A percentile compares a stretch with the other conserved stretches of the same genome.
Evolutionary conservation across 1,140 invertebrate genomes (phyloP).

Genomic region (Colletes latitarsis): DNA sequence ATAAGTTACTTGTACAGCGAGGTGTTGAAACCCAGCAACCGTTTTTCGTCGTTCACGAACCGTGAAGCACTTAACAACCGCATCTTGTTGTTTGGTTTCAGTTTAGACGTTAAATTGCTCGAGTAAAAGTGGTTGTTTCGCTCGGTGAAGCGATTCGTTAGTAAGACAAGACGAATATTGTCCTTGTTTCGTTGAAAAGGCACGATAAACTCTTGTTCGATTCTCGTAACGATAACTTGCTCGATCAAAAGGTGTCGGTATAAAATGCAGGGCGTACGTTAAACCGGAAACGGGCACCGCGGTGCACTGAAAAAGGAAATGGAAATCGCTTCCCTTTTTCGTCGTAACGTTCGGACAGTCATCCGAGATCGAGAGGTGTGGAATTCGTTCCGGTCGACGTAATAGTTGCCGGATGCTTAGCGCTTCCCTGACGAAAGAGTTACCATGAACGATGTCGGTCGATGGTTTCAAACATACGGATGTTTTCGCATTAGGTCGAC

Average conservation of each 20-base stretch:
- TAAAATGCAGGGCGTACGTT: conserved; percentile 25
- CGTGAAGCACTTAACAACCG: conserved; percentile 8
- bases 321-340: conserved; percentile 48
- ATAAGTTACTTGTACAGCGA: background rate
- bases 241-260: background rate
- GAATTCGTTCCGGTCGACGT: conserved; percentile 45
- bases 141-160: background rate
- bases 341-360: background rate
- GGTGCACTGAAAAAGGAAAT: conserved; percentile 15
- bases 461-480: background rate
- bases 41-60: conserved; percentile 1
- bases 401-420: conserved; percentile 42
- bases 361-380: conserved; percentile 19
- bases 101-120: background rate
- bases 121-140: conserved; percentile 6
- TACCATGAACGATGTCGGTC: conserved; percentile 13
- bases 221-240: too few species aligned
- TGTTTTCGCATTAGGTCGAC: background rate
- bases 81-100: background rate
- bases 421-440: conserved; percentile 20
- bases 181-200: background rate
- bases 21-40: background rate
- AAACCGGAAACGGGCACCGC: conserved; percentile 25
- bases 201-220: too few species aligned
- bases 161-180: background rate